phyloP scores from a whole-genome alignment of 2,888 invertebrate species.

The Phrixothrix hirtus region DNA sequence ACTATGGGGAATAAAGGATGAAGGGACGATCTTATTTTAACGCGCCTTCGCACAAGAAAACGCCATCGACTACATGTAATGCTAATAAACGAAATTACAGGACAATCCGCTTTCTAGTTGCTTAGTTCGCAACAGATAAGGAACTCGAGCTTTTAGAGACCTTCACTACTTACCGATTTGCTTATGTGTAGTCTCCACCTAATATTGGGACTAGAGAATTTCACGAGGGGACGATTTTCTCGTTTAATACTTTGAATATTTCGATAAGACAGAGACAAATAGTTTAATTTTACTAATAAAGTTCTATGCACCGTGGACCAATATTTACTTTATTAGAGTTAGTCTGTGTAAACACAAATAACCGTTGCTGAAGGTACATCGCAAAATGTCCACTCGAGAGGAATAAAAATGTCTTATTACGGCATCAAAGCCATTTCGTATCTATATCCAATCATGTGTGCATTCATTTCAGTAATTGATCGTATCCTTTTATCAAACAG shows the following conservation, averaged over 20 bases:
- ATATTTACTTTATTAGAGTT: constrained; percentile 55
- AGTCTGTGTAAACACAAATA: constrained; percentile 53
- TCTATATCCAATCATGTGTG: constrained; percentile 48
- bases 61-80: background rate
- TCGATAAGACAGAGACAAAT: constrained; percentile 41
- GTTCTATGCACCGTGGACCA: constrained; percentile 48
- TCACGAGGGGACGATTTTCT: constrained; percentile 21
- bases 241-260: constrained; percentile 38
- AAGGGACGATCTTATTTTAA: background rate
- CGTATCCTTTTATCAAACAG: constrained; percentile 43
- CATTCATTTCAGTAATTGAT: constrained; percentile 51
- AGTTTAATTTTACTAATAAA: constrained; percentile 55
- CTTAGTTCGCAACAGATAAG: no score
- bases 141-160: background rate
- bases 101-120: background rate
- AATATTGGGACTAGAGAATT: constrained; percentile 11
- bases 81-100: background rate
- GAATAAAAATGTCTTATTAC: constrained; percentile 53
- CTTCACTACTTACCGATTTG: no score
- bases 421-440: constrained; percentile 47
- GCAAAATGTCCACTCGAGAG: constrained; percentile 49
- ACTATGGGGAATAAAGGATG: constrained; percentile 19
- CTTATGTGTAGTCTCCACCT: no score
- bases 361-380: constrained; percentile 41
- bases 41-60: constrained; percentile 1